Evolutionary conservation across 2,888 invertebrate species (phyloP).

Genomic region (Bombyx huttoni): DNA sequence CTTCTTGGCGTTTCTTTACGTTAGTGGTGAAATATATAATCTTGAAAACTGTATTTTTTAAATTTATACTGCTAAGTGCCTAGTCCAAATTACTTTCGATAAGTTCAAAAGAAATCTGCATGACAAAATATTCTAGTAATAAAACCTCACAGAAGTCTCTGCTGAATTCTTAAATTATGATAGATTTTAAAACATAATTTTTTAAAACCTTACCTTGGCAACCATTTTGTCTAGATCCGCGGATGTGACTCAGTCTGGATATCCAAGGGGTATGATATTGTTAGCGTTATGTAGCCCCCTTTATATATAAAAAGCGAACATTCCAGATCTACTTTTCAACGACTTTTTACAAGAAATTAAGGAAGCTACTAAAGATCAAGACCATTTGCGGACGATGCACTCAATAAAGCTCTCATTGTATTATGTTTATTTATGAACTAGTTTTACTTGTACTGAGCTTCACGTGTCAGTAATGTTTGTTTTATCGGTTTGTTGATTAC

Average conservation of each 20-base stretch:
- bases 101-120: too few species aligned
- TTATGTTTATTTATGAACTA: slow-evolving; percentile 11
- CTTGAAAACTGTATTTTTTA: too few species aligned
- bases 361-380: slow-evolving; percentile 65
- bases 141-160: too few species aligned
- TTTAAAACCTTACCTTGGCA: slow-evolving; percentile 46
- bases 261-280: slow-evolving; percentile 39
- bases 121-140: too few species aligned
- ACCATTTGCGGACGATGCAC: slow-evolving; percentile 41
- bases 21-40: too few species aligned
- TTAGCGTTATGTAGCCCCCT: slow-evolving; percentile 10
- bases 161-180: neutral
- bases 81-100: too few species aligned
- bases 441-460: slow-evolving; percentile 7
- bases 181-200: neutral
- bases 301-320: slow-evolving; percentile 41
- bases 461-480: neutral
- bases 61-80: too few species aligned
- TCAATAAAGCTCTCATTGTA: slow-evolving; percentile 20
- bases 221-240: slow-evolving; percentile 35
- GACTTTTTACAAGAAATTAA: slow-evolving; percentile 45
- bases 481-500: too few species aligned
- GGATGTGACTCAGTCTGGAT: slow-evolving; percentile 46
- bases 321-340: slow-evolving; percentile 38
- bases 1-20: too few species aligned